Evolutionary conservation across 2,888 invertebrate genomes (phyloP).

Genomic region (Nemotelus pantherinus): DNA sequence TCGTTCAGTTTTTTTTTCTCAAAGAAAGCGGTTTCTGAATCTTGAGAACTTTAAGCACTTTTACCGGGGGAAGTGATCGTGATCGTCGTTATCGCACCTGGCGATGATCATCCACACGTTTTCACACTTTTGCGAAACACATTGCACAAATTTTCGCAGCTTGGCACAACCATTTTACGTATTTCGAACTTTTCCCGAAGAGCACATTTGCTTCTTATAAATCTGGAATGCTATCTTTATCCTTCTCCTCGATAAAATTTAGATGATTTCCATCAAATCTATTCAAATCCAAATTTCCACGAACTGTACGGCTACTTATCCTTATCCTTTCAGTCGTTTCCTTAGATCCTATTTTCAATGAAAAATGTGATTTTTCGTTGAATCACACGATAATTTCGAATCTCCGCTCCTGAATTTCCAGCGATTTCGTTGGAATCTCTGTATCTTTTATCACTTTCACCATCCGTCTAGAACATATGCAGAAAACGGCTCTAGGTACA

Average conservation of each 20-base stretch:
- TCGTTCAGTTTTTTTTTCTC: not conserved
- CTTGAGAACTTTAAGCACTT: constrained; percentile 16
- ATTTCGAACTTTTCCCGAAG: constrained; percentile 28
- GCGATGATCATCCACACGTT: constrained; percentile 1
- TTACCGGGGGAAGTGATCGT: constrained; percentile 16
- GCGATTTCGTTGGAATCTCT: not conserved
- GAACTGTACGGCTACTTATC: not conserved
- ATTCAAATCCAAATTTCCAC: not conserved
- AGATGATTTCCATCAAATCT: not conserved
- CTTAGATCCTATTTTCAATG: not conserved
- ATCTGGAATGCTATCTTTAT: constrained; percentile 27
- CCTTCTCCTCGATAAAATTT: not conserved
- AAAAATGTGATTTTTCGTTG: not conserved
- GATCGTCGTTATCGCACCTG: constrained; percentile 25
- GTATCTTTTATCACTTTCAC: constrained; percentile 21
- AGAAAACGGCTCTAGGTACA: no score
- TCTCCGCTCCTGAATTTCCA: not conserved
- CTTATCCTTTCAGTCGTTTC: not conserved
- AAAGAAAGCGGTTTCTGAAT: no score
- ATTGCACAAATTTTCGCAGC: constrained; percentile 20
- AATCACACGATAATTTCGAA: not conserved
- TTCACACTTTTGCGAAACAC: constrained; percentile 10
- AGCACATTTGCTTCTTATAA: constrained; percentile 21
- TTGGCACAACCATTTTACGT: constrained; percentile 27
- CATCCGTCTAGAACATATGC: not conserved